A percentile compares a stretch with the other conserved stretches of the same genome.
Evolutionary conservation across 2,888 invertebrate species (phyloP).

Genomic region (Aleiodes leptofemur): DNA sequence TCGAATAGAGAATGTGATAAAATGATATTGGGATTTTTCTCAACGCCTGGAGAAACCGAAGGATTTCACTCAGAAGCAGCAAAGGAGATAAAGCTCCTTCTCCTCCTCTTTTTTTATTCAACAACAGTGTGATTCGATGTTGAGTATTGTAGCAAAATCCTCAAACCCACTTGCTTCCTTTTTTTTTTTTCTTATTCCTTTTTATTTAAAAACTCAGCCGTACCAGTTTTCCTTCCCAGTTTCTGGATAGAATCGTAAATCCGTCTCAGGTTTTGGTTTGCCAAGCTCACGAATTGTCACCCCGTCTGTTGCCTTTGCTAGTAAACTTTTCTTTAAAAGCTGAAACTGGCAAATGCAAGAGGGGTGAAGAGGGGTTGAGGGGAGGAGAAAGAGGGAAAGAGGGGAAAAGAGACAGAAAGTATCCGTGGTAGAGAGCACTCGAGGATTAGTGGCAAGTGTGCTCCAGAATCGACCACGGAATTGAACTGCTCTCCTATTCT

Average conservation of each 20-base stretch:
- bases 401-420: background rate
- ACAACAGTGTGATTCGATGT: conserved; percentile 21
- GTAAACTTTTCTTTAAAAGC: conserved; percentile 47
- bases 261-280: conserved; percentile 32
- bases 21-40: conserved; percentile 3
- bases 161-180: conserved; percentile 17
- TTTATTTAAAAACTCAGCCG: conserved; percentile 24
- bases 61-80: conserved; percentile 11
- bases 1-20: background rate
- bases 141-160: conserved; percentile 33
- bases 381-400: background rate
- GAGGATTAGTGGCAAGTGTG: conserved; percentile 46
- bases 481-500: conserved; percentile 28
- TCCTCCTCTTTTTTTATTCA: background rate
- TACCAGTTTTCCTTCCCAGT: conserved; percentile 29
- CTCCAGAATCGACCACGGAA: conserved; percentile 41
- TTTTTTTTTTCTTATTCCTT: background rate
- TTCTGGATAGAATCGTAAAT: conserved; percentile 43
- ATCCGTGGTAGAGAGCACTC: conserved; percentile 33
- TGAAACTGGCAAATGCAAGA: background rate
- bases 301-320: conserved; percentile 44
- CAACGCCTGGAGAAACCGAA: background rate
- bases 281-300: conserved; percentile 44
- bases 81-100: conserved; percentile 1
- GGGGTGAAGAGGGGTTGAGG: no score